These are phyloP conservation scores for Leptodactylus fallax DNA, from an alignment of 2,797 vertebrate species.

Conservation along the genomic window DNA sequence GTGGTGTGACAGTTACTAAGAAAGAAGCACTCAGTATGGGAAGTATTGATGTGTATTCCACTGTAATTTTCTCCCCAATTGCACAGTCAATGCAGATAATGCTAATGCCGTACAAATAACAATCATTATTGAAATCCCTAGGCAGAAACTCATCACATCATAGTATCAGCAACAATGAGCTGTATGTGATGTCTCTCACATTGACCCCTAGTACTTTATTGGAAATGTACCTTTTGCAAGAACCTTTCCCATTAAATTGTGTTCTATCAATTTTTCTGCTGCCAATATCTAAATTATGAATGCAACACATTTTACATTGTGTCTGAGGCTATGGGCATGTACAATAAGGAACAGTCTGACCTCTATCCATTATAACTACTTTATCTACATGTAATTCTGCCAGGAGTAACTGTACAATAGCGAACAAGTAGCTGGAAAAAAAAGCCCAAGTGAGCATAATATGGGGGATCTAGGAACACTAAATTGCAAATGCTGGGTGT, in stretches of 20 bases:
- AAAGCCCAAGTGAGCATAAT: too few relatives aligned
- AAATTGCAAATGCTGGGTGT: too few relatives aligned
- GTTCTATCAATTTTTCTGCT: too few relatives aligned
- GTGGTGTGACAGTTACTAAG: not conserved
- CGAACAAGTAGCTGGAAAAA: too few relatives aligned
- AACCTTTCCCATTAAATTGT: not conserved
- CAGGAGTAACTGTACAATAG: too few relatives aligned
- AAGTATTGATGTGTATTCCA: not conserved
- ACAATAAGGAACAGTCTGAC: too few relatives aligned
- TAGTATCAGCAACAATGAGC: not conserved
- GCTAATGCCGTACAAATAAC: conserved; percentile 26
- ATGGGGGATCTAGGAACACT: too few relatives aligned
- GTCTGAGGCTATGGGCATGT: too few relatives aligned
- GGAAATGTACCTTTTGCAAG: not conserved
- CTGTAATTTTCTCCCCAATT: not conserved
- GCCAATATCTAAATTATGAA: too few relatives aligned
- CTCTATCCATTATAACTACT: too few relatives aligned
- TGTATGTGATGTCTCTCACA: not conserved
- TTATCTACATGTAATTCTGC: too few relatives aligned
- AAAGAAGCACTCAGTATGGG: not conserved
- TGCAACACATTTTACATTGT: too few relatives aligned
- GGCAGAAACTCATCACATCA: not conserved
- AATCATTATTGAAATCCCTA: conserved; percentile 18
- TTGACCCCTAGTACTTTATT: not conserved
- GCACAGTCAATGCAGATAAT: conserved; percentile 11